A percentile compares a stretch with the other conserved stretches of the same genome.
Conservation (phyloP, 2,888 invertebrate genomes). For the Torymus texanus region DNA sequence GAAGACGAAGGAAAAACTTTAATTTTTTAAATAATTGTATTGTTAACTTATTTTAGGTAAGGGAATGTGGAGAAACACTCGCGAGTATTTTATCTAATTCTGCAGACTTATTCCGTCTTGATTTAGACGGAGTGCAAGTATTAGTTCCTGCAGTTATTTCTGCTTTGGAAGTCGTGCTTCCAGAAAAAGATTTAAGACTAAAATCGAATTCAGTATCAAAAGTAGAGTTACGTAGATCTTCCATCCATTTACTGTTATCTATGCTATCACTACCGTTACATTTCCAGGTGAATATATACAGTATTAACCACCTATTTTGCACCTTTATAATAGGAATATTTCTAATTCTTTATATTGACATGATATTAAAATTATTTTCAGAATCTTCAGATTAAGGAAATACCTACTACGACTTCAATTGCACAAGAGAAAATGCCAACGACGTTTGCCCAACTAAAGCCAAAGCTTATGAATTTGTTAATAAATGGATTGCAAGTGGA, state of each 20-base stretch:
- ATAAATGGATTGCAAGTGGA: conserved; percentile 90
- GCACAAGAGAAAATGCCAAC: conserved; percentile 69
- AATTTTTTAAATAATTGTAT: background rate
- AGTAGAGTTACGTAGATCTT: conserved; percentile 90
- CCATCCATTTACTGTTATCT: conserved; percentile 93
- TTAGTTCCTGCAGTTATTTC: conserved; percentile 92
- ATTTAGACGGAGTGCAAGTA: conserved; percentile 94
- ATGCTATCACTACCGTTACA: conserved; percentile 95
- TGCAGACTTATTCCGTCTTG: conserved; percentile 90
- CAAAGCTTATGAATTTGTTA: conserved; percentile 86
- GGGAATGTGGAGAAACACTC: conserved; percentile 86
- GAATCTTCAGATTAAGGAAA: conserved; percentile 83
- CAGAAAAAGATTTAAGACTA: conserved; percentile 88
- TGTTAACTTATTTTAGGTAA: conserved; percentile 65
- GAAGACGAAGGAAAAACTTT: no score
- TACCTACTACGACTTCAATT: conserved; percentile 69
- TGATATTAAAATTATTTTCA: conserved; percentile 62
- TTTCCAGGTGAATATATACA: conserved; percentile 80
- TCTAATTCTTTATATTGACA: conserved; percentile 12
- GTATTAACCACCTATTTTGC: no score
- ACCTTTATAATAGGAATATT: no score
- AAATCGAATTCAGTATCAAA: conserved; percentile 83
- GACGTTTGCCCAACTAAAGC: conserved; percentile 83
- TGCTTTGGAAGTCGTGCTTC: conserved; percentile 93
- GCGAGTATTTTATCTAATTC: conserved; percentile 92